phyloP scores from a whole-genome alignment of 2,797 vertebrate species.

The Kryptopterus vitreolus region DNA sequence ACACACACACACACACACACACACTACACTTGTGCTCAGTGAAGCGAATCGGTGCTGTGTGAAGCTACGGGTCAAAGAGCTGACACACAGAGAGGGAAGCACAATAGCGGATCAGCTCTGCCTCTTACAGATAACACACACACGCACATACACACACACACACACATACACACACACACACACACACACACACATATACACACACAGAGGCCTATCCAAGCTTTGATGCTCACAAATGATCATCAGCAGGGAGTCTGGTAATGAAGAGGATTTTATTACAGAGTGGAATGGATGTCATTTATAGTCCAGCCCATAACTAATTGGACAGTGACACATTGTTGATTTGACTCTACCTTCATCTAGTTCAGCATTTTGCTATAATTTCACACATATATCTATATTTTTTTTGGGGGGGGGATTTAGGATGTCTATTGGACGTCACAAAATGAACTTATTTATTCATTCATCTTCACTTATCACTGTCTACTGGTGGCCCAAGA shows the following conservation, averaged over 20 bases:
- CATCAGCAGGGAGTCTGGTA: neutral
- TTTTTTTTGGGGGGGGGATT: too few relatives aligned
- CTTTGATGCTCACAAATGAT: conserved; percentile 29
- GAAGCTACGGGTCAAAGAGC: conserved; percentile 66
- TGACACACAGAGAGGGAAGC: conserved; percentile 66
- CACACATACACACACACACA: neutral
- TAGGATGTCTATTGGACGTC: too few relatives aligned
- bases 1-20: conserved; percentile 35
- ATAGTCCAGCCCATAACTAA: conserved; percentile 12
- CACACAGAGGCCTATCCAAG: neutral
- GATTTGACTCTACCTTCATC: neutral
- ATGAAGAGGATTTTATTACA: conserved; percentile 29
- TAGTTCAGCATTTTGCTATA: neutral
- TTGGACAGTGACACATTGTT: neutral
- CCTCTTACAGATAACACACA: conserved; percentile 32
- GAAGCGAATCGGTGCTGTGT: conserved; percentile 58
- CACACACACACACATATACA: neutral
- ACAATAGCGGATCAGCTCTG: conserved; percentile 46
- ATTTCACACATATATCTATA: too few relatives aligned
- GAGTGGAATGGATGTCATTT: conserved; percentile 9
- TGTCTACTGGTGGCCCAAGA: neutral
- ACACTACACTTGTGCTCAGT: conserved; percentile 33
- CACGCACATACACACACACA: neutral
- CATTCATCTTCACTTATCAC: neutral
- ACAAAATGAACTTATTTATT: too few relatives aligned